Conservation (phyloP, 2,888 invertebrate species). For the Tipula vernalis region DNA sequence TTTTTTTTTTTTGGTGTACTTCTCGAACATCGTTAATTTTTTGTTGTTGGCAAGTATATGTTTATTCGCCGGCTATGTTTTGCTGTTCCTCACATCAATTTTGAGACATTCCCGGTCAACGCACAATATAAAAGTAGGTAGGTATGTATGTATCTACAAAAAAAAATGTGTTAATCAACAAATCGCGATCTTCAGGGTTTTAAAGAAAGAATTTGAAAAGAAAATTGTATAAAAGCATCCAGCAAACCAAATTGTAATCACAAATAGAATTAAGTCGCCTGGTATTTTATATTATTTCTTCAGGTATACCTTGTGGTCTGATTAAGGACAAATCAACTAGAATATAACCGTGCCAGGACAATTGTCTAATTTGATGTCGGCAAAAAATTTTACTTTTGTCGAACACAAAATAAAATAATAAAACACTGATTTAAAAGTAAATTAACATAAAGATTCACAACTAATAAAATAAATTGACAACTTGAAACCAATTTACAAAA, state of each 20-base stretch:
- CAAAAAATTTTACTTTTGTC: background rate
- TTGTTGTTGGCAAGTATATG: background rate
- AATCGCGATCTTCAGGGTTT: background rate
- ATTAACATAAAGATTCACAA: background rate
- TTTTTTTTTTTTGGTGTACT: background rate
- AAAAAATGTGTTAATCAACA: background rate
- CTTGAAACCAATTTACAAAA: background rate
- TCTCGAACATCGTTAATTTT: background rate
- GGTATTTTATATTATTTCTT: no score
- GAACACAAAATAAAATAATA: background rate
- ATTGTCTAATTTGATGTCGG: background rate
- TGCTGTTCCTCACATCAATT: background rate
- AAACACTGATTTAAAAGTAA: background rate
- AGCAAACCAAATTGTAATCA: background rate
- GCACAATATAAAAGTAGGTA: background rate
- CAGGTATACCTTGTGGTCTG: no score
- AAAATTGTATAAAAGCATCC: background rate
- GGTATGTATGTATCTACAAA: no score
- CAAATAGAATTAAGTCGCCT: no score
- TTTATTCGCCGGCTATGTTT: background rate
- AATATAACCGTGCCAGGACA: background rate
- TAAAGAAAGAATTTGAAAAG: no score
- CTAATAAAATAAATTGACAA: background rate
- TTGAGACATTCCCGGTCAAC: background rate
- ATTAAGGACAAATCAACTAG: no score